Percentiles rank a stretch among this genome's conserved stretches.
phyloP scores from a whole-genome alignment of 2,888 invertebrate genomes.

The Uloborus plumipes region DNA sequence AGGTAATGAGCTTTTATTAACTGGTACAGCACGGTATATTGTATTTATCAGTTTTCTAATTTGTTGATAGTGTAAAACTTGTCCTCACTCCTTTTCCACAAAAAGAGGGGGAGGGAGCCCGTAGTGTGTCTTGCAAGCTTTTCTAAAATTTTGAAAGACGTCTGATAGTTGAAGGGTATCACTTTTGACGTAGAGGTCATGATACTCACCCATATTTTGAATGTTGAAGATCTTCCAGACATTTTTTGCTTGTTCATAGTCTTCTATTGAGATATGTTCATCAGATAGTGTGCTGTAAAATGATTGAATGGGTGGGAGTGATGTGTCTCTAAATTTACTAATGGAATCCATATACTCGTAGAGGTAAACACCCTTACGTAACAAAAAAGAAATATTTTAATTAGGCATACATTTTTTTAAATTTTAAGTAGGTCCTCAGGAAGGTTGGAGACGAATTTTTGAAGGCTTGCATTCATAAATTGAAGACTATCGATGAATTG shows the following conservation, averaged over 20 bases:
- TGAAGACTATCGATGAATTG: too few species aligned
- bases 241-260: constrained; percentile 66
- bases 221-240: constrained; percentile 66
- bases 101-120: constrained; percentile 67
- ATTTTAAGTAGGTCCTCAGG: too few species aligned
- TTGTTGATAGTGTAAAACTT: too few species aligned
- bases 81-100: too few species aligned
- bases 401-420: too few species aligned
- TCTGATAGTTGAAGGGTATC: constrained; percentile 67
- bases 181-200: constrained; percentile 66
- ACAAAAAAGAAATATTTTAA: too few species aligned
- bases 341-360: constrained; percentile 25
- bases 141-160: constrained; percentile 68
- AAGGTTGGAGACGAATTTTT: too few species aligned
- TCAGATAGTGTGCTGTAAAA: constrained; percentile 58
- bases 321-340: constrained; percentile 22
- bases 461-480: too few species aligned
- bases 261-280: not conserved
- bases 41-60: too few species aligned
- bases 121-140: constrained; percentile 63
- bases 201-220: constrained; percentile 67
- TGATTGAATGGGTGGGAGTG: too few species aligned
- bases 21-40: too few species aligned
- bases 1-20: too few species aligned
- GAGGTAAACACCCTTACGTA: constrained; percentile 31